Evolutionary conservation across 2,888 invertebrate species (phyloP), one percentile per base, ranked within the genome.

Genomic region (Neoaliturus tenellus): DNA sequence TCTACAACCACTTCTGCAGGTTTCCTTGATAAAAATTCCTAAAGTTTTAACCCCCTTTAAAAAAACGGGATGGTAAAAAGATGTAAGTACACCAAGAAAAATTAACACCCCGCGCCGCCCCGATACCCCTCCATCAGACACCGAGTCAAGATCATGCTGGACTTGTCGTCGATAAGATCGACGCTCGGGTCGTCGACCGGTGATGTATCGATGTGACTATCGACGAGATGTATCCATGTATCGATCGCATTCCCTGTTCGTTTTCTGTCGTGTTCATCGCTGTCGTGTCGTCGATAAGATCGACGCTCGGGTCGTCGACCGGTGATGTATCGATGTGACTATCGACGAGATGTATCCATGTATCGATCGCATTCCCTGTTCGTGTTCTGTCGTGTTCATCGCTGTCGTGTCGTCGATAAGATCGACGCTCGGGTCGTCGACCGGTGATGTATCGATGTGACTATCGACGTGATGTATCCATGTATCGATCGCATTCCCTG

Each of bases 251-350:
- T 41, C 41, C n/a, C n/a, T n/a, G n/a, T n/a, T n/a, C n/a, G n/a
- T n/a, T n/a, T n/a, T n/a, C n/a, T n/a, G n/a, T 41, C 41, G 41
- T 41, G 51, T 51, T 51, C 51, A 12, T 39, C 8, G 6, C 39
- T n/a, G n/a, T n/a, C n/a, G n/a, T n/a, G n/a, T n/a, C n/a, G n/a
- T n/a, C n/a, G n/a, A n/a, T 51, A 51, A 51, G 51, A 51, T 51
- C 51, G 51, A 51, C n/a, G 51, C 4, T n/a, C 51, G n/a, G 51
- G 62, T 6, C 62, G 31, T 62, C 62, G 62, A 62, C 62, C 62
- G 62, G 28, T 62, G 62, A 62, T 62, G 62, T 62, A 62, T 62
- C 62, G 28, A 31, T 62, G 62, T 28, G 28, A 62, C 62, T 62
- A 62, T 62, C 62, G 28, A 62, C 17, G 28, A 5, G 28, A 31